A percentile compares a stretch with the other conserved stretches of the same genome.
Evolutionary conservation across 2,888 invertebrate species (phyloP).

Genomic region (Sminthurides aquaticus): DNA sequence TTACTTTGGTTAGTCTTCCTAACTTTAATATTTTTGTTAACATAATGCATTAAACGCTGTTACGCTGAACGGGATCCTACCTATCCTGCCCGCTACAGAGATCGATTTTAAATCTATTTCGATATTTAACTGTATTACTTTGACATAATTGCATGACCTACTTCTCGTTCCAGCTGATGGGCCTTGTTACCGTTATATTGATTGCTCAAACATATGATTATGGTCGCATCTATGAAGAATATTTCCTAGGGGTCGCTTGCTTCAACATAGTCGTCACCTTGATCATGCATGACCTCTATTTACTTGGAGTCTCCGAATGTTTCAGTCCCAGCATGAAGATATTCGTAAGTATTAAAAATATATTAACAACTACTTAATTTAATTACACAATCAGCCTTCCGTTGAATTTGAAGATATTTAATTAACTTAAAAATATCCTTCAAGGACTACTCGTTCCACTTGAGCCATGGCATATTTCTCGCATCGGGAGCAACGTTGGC

Average conservation of each 20-base stretch:
- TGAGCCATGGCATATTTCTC: not conserved
- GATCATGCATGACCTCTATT: conserved; percentile 7
- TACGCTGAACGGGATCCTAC: no score
- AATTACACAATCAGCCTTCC: no score
- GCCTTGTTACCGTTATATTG: conserved; percentile 10
- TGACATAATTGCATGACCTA: no score
- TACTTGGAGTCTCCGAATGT: conserved; percentile 2
- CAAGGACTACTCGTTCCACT: not conserved
- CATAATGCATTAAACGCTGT: no score
- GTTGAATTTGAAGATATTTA: no score
- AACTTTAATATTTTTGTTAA: no score
- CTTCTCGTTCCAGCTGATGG: not conserved
- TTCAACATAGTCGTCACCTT: conserved; percentile 10
- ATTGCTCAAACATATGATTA: not conserved
- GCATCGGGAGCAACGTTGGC: not conserved
- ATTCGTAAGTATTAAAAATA: no score
- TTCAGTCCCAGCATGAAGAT: no score
- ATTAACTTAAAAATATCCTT: not conserved
- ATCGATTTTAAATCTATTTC: no score
- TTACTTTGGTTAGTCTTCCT: conserved; percentile 4
- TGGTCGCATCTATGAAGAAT: not conserved
- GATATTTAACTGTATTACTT: no score
- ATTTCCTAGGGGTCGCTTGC: conserved; percentile 11
- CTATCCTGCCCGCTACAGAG: no score
- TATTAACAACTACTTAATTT: no score